Evolutionary conservation across 2,797 vertebrate genomes (phyloP), one percentile per base, ranked within the genome.

Genomic region (Darevskia mixta): DNA sequence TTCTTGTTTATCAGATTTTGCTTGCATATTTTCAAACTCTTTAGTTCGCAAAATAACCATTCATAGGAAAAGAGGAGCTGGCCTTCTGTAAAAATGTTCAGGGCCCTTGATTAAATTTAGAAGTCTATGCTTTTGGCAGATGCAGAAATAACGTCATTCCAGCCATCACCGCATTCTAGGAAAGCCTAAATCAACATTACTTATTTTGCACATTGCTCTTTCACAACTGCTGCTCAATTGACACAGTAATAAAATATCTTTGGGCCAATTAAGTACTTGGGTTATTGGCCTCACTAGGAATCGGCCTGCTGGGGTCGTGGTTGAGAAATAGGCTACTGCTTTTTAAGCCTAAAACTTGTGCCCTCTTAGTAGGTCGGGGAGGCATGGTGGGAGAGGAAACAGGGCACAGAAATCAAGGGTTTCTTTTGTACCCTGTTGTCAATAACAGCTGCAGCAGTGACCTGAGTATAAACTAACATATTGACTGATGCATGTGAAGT

Each of bases 131-230:
- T 89, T 90, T 94, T 95, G 95, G 93, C 95, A 93, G 87, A 82
- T 87, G 41, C 73, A 89, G 90, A 88, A 94, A 92, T 91, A 92
- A 85, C 92, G 87, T 92, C 82, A 86, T 90, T 93, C 90, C 88
- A 80, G 58, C 79, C 85, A 92, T 93, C 90, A 88, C 32, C 93
- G 92, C 81, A n/a, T 94, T 96, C 92, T 94, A 95, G 94, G 94
- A 95, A 96, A 94, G 73, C 83, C 66, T 92, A 90, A 92, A 92
- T 90, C 93, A 92, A 90, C 87, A 90, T 66, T 76, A 85, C 82
- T 90, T 83, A 88, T 88, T 86, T 91, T 93, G 80, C 64, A 2
- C 81, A 88, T 82, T 89, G 81, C 87, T 85, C 87, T 91, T 95
- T 90, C 89, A 83, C 89, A 92, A 18, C 66, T 49, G 45, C 81